Conservation (phyloP, 2,113 vertebrate species). For the Hypocryptadius cinnamomeus region DNA sequence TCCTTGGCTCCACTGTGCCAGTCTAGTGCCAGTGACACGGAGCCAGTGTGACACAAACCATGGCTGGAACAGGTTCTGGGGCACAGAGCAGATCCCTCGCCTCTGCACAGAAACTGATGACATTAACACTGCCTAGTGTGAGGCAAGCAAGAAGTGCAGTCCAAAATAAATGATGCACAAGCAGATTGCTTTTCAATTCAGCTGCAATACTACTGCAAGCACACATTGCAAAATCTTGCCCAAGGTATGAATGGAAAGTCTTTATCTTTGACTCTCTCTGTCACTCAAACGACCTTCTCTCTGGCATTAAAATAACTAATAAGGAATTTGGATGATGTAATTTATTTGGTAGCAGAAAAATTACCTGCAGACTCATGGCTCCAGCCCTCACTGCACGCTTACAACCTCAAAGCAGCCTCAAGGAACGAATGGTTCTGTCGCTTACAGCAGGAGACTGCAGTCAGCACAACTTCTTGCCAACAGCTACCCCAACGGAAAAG, state of each 20-base stretch:
- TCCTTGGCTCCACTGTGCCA: not conserved
- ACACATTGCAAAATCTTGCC: not conserved
- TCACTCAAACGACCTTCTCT: not conserved
- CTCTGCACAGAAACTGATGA: not conserved
- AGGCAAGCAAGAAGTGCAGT: not conserved
- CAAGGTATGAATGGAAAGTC: not conserved
- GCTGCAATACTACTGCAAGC: not conserved
- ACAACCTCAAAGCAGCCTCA: not conserved
- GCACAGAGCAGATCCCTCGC: accelerated
- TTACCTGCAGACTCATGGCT: not conserved
- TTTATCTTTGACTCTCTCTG: not conserved
- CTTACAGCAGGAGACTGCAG: not conserved
- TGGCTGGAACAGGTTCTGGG: accelerated
- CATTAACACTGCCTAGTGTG: not conserved
- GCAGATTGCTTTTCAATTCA: not conserved
- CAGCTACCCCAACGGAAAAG: not conserved
- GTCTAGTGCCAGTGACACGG: not conserved
- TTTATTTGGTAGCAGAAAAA: not conserved
- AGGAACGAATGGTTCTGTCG: accelerated
- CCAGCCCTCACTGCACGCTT: not conserved
- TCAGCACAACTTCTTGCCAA: not conserved
- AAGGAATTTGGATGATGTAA: not conserved
- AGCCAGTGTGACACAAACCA: not conserved
- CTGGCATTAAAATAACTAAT: not conserved
- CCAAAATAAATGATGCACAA: not conserved